Percentiles rank a stretch among this genome's conserved stretches.
Conservation (phyloP, 2,888 invertebrate genomes). For the Hypena proboscidalis region DNA sequence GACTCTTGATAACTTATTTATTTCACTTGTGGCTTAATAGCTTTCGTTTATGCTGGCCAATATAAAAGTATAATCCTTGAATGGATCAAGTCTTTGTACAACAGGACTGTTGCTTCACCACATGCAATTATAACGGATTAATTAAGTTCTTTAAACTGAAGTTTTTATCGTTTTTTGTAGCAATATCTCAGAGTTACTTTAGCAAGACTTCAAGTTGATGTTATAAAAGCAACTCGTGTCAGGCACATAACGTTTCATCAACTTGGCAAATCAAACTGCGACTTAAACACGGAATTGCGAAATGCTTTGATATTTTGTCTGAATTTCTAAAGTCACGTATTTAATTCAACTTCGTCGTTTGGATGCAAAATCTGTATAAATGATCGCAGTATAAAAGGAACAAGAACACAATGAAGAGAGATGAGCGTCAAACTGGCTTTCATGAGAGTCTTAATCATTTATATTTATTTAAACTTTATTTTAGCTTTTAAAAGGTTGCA, state of each 20-base stretch:
- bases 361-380: constrained; percentile 37
- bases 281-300: constrained; percentile 47
- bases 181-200: constrained; percentile 55
- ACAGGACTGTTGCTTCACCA: constrained; percentile 40
- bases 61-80: constrained; percentile 35
- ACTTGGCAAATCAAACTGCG: constrained; percentile 49
- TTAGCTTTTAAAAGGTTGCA: background rate
- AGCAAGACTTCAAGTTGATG: too few species aligned
- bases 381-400: constrained; percentile 28
- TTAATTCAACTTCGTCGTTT: constrained; percentile 43
- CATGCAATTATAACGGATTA: constrained; percentile 57
- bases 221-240: constrained; percentile 66
- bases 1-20: constrained; percentile 69
- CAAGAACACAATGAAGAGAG: constrained; percentile 15
- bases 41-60: constrained; percentile 31
- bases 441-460: constrained; percentile 14
- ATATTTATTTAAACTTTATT: background rate
- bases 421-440: constrained; percentile 8
- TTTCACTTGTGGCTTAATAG: constrained; percentile 55
- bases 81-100: constrained; percentile 42
- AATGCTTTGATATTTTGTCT: constrained; percentile 52
- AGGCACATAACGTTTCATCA: constrained; percentile 56
- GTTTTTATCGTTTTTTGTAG: constrained; percentile 71
- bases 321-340: constrained; percentile 55
- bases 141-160: constrained; percentile 65